phyloP scores from a whole-genome alignment of 2,113 vertebrate genomes.

The Nannobrachium achirus region DNA sequence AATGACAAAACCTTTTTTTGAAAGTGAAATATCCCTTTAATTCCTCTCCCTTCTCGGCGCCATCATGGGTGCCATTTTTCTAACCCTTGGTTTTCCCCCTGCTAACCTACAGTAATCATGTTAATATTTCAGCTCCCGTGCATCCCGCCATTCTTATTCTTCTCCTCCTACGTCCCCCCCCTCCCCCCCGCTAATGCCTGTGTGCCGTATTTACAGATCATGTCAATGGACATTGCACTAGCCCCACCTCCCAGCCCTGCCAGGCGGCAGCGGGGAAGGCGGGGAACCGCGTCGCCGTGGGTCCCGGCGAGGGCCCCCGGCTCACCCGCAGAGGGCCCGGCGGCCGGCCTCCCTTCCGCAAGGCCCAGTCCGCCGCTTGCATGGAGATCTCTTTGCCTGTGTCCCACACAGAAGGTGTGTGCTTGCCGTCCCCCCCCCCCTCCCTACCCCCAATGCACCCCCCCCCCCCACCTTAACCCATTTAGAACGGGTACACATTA shows the following conservation, averaged over 20 bases:
- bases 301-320: slow-evolving; percentile 89
- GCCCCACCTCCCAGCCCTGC: slow-evolving; percentile 92
- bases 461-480: slow-evolving; percentile 31
- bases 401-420: slow-evolving; percentile 96
- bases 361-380: slow-evolving; percentile 98
- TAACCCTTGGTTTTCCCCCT: not conserved
- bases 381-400: slow-evolving; percentile 98
- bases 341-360: slow-evolving; percentile 95
- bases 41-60: not conserved
- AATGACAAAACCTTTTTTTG: too few species aligned
- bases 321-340: slow-evolving; percentile 91
- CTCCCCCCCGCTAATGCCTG: slow-evolving; percentile 76
- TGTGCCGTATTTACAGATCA: slow-evolving; percentile 90
- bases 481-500: too few species aligned
- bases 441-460: slow-evolving; percentile 39
- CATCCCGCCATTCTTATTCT: slow-evolving; percentile 1
- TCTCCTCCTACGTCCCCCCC: slow-evolving; percentile 44
- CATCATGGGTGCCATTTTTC: not conserved
- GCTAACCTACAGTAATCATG: not conserved
- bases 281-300: slow-evolving; percentile 83
- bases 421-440: slow-evolving; percentile 64
- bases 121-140: not conserved
- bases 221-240: slow-evolving; percentile 97
- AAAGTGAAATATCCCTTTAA: too few species aligned
- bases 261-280: slow-evolving; percentile 84